Base-by-base conservation (phyloP, 2,113 vertebrate species). In the Ochotona curzoniae region DNA sequence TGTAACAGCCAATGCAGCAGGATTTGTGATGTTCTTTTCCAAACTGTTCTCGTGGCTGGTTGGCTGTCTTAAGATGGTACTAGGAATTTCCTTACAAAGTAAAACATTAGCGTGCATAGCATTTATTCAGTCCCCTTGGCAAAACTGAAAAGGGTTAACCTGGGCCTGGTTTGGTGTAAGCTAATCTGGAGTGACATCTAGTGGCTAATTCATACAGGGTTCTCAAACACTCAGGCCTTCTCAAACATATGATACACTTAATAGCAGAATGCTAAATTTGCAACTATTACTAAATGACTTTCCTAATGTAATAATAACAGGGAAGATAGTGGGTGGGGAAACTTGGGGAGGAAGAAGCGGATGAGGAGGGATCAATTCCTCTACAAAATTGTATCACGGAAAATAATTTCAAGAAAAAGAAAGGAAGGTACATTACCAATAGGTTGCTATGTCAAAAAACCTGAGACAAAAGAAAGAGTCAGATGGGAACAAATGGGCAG, bases 171-270 rank as follows among this genome's bases (percentile, higher is more conserved):
- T 76, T 82, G 83, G 28, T 84, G 95, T 84, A 94, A 18, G 49
- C 95, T 98, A 88, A 97, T 89, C 92, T 94, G 30, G 78, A 96
- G 91, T 95, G 98, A 97, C 98, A 98, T 95, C 98, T 98, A 95
- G 93, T 98, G 98, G 98, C 44, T 84, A 49, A 6, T 94, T 92
- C 63, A 79, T 80, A 17, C 64, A 86, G 64, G 21, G 7, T 18
- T 85, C 63, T n/a, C n/a, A n/a, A n/a, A n/a, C n/a, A n/a, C n/a
- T n/a, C n/a, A n/a, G n/a, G n/a, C n/a, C n/a, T n/a, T n/a, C n/a
- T n/a, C 38, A 44, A 44, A 44, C 38, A 4, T 44, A 44, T 44
- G 38, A 44, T 44, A 44, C 38, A 44, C 38, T 44, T 6, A 44
- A 44, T 6, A 44, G 38, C 38, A 44, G 38, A 44, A 44, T 44